Evolutionary conservation across 2,113 vertebrate genomes (phyloP).

Genomic region (Ancistrus triradiatus): DNA sequence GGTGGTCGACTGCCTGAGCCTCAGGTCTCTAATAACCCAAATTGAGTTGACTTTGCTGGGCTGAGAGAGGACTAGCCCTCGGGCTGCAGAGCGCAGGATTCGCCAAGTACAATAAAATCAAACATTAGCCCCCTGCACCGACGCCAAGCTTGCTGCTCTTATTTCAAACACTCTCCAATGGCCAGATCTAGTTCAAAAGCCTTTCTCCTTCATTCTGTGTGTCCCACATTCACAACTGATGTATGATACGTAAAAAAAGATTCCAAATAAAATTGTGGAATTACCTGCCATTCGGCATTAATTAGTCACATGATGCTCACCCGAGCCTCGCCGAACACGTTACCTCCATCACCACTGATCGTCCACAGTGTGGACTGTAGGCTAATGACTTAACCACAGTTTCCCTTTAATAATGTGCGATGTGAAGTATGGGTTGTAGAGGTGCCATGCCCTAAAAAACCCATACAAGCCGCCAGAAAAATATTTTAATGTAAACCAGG

Average conservation of each 20-base stretch:
- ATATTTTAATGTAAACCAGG: no score
- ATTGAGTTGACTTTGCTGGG: conserved; percentile 70
- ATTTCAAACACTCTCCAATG: conserved; percentile 31
- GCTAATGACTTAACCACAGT: no score
- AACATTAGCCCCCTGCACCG: conserved; percentile 44
- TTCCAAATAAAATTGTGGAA: no score
- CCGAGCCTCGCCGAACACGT: no score
- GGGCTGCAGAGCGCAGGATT: conserved; percentile 58
- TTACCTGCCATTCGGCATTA: no score
- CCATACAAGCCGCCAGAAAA: no score
- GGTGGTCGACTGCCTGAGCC: conserved; percentile 63
- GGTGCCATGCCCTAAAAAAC: no score
- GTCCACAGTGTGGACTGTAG: no score
- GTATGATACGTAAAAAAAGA: not conserved
- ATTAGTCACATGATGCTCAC: no score
- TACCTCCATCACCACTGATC: no score
- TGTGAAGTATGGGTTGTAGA: no score
- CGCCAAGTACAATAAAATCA: conserved; percentile 60
- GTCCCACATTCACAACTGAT: conserved; percentile 15
- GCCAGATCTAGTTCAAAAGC: conserved; percentile 26
- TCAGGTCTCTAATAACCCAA: conserved; percentile 68
- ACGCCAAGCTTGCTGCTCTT: conserved; percentile 20
- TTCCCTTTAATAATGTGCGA: no score
- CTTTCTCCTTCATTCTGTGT: conserved; percentile 11
- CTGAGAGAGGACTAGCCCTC: conserved; percentile 57